Percentiles rank a stretch among this genome's conserved stretches.
These are phyloP conservation scores for Nannospalax galili DNA, from an alignment of 2,113 vertebrate genomes.

Conservation along the genomic window DNA sequence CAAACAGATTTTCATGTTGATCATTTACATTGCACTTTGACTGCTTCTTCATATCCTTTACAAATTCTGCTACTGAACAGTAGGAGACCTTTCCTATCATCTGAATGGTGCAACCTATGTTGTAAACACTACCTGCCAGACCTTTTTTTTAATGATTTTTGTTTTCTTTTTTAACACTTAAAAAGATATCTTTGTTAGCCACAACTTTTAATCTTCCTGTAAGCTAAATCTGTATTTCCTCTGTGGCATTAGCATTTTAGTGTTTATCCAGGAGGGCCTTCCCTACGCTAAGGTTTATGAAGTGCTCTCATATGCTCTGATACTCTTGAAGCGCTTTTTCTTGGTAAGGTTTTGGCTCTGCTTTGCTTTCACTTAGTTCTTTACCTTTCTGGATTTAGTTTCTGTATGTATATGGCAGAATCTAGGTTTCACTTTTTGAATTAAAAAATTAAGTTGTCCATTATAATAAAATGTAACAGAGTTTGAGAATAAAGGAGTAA, in stretches of 20 bases:
- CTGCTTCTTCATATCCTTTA: background rate
- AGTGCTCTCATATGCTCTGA: background rate
- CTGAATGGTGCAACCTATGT: background rate
- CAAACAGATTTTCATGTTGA: background rate
- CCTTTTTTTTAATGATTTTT: background rate
- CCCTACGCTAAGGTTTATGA: slow-evolving; percentile 1
- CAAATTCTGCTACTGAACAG: background rate
- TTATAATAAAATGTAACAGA: background rate
- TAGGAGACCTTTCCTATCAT: background rate
- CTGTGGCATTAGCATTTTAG: background rate
- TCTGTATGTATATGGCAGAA: slow-evolving; percentile 14
- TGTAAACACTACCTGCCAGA: background rate
- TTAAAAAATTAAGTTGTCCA: slow-evolving; percentile 34
- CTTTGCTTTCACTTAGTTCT: slow-evolving; percentile 18
- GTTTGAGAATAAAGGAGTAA: slow-evolving; percentile 17
- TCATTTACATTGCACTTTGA: background rate
- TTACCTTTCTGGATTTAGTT: slow-evolving; percentile 1
- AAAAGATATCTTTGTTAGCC: slow-evolving; percentile 20
- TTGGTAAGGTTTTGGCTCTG: background rate
- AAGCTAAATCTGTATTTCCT: background rate
- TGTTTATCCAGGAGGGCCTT: background rate
- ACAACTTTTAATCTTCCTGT: background rate
- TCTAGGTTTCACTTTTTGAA: slow-evolving; percentile 39
- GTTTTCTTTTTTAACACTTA: slow-evolving; percentile 11
- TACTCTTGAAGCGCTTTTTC: slow-evolving; percentile 11